Conservation (phyloP, 2,113 vertebrate species). For the Eidolon helvum region DNA sequence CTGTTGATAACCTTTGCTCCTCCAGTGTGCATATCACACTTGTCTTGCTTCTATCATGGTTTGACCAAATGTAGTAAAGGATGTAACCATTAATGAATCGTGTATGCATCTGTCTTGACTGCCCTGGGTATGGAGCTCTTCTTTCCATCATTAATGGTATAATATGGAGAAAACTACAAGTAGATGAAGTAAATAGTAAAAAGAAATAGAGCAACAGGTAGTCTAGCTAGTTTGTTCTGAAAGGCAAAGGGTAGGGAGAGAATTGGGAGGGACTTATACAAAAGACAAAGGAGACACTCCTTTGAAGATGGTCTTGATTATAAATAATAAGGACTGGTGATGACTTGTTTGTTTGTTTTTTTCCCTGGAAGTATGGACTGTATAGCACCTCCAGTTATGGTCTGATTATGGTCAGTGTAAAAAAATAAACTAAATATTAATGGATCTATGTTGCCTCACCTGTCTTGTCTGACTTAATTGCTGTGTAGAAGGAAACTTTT, state of each 20-base stretch:
- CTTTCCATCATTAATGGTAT: not conserved
- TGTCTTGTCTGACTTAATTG: not conserved
- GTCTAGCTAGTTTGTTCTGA: not conserved
- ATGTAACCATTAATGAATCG: not conserved
- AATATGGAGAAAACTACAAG: not conserved
- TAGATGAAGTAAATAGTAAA: not conserved
- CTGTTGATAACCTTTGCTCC: not conserved
- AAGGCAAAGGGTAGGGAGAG: not conserved
- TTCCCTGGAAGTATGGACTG: not conserved
- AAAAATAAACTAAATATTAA: not conserved
- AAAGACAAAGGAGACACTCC: not conserved
- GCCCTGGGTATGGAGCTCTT: not conserved
- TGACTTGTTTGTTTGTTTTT: not conserved
- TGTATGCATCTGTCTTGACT: not conserved
- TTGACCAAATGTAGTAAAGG: not conserved
- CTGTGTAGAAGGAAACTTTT: not conserved
- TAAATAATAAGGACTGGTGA: not conserved
- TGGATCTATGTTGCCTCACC: not conserved
- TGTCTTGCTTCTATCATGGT: not conserved
- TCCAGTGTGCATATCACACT: not conserved
- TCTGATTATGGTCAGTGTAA: not conserved
- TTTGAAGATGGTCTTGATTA: not conserved
- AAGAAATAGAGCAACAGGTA: not conserved
- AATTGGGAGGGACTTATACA: not conserved
- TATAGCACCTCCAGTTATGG: not conserved